Evolutionary conservation across 2,797 vertebrate genomes (phyloP), one percentile per base, ranked within the genome.

Genomic region (Psittacula echo): DNA sequence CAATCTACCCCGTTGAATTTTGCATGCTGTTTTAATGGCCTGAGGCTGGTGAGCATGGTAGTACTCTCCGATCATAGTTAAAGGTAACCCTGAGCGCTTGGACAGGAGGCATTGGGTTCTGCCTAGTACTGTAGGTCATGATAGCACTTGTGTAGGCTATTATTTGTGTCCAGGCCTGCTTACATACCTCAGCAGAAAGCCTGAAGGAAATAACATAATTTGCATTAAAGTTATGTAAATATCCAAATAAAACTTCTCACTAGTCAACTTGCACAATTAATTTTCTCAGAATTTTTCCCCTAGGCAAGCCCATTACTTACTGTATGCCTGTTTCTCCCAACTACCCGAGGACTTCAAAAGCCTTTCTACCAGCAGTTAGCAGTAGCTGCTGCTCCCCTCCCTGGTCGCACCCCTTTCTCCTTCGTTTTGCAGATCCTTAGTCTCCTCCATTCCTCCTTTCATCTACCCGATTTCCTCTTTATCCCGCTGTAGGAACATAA

Each of bases 301-400:
- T 32, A 70, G 50, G n/a, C 60, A 32, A 42, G 60, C n/a, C 73
- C 23, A 4, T 71, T 67, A 21, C 13, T 70, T 88, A 32, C 9
- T 2, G 0, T 66, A 24, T 60, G 18, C 61, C 37, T 37, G 6
- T n/a, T 70, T 81, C 41, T 90, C 23, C 14, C n/a, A 30, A 0
- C 48, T 79, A 65, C 10, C 13, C 15, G 37, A 47, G 34, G 39
- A 78, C 27, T 74, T 92, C 66, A 70, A 81, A 90, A 86, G 13
- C 15, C 24, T 76, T 79, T 76, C 7, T 66, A 56, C 65, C 14
- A 66, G 39, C 37, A 78, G 14, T 44, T 67, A 53, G 23, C 30
- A 71, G 45, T 20, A 61, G 34, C 29, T 90, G 30, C 73, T 92
- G 14, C 15, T 47, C 17, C 11, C 16, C 3, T 80, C 22, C 23